Base-by-base conservation (phyloP, 2,888 invertebrate species). In the Strigamia maritima region DNA sequence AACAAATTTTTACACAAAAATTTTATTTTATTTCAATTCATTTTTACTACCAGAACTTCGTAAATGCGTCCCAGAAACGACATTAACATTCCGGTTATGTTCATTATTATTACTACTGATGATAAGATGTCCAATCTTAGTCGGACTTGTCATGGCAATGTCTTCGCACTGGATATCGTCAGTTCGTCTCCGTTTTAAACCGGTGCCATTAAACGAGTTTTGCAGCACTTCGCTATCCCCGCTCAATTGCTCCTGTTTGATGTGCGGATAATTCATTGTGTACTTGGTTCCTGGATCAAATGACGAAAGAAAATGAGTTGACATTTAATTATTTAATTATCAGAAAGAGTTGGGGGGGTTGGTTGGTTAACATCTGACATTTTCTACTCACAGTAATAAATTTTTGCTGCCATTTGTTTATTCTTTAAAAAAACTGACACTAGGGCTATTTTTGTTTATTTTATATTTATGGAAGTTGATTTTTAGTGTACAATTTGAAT, bases 181-280 rank as follows among this genome's bases (percentile, higher is more conserved):
- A 12, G 82, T 82, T 76, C 82, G 79, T 8, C 80, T 78, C 40
- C 82, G 78, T 79, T 82, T 82, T 35, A 81, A 65, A 49, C 80
- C 81, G 19, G 80, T 79, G n/a, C 80, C 79, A 77, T 80, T 80
- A 35, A 80, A 76, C 19, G 76, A 76, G 14, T 14, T 28, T 40
- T 35, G 40, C 12, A 38, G 12, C 14, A 8, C 60, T 24, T 65
- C 78, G 19, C 44, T 65, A 35, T 76, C 80, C 16, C 70, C 60
- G 26, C 76, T 54, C 26, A 60, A 22, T 19, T 54, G 54, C 31
- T 80, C 80, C 26, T 76, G 79, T 44, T 80, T 80, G 65, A 80
- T 75, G 24, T 80, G 76, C 22, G 80, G 38, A 16, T 74, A 80
- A 76, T 38, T 79, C 79, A 80, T 80, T 8, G 49, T 80, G 28